Conservation (phyloP, 2,888 invertebrate genomes). For the Dione vanillae region DNA sequence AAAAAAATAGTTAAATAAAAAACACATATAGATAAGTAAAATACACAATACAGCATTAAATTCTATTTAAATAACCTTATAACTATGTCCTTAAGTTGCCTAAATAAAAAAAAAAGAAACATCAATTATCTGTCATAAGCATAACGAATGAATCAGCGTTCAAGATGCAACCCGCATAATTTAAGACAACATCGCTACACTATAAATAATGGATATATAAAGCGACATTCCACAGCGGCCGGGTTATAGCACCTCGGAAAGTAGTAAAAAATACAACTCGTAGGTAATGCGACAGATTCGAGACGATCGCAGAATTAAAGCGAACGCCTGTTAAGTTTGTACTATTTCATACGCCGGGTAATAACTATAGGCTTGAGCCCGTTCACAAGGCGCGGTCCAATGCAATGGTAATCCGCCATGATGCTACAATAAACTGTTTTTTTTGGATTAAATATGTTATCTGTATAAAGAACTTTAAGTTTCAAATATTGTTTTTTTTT, state of each 20-base stretch:
- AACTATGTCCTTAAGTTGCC: conserved; percentile 5
- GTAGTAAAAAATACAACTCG: conserved; percentile 65
- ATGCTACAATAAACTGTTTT: conserved; percentile 40
- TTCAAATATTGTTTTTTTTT: no score
- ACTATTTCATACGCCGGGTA: conserved; percentile 66
- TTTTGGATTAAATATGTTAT: conserved; percentile 10
- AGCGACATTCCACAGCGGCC: conserved; percentile 61
- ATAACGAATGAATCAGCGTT: conserved; percentile 71
- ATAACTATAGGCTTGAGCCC: conserved; percentile 67
- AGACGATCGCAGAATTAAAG: conserved; percentile 61
- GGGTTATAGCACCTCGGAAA: conserved; percentile 64
- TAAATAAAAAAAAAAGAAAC: conserved; percentile 34
- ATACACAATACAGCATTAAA: not conserved
- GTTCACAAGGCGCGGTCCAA: conserved; percentile 74
- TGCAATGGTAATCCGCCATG: conserved; percentile 79
- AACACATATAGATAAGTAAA: not conserved
- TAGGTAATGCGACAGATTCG: conserved; percentile 73
- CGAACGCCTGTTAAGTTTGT: conserved; percentile 53
- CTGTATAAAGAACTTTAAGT: not conserved
- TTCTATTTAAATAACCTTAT: conserved; percentile 8
- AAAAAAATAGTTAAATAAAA: not conserved
- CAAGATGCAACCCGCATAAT: conserved; percentile 57
- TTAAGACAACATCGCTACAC: conserved; percentile 55
- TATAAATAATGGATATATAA: conserved; percentile 54
- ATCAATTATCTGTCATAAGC: conserved; percentile 60